Conservation (phyloP, 2,888 invertebrate species). For the Coenonympha glycerion region DNA sequence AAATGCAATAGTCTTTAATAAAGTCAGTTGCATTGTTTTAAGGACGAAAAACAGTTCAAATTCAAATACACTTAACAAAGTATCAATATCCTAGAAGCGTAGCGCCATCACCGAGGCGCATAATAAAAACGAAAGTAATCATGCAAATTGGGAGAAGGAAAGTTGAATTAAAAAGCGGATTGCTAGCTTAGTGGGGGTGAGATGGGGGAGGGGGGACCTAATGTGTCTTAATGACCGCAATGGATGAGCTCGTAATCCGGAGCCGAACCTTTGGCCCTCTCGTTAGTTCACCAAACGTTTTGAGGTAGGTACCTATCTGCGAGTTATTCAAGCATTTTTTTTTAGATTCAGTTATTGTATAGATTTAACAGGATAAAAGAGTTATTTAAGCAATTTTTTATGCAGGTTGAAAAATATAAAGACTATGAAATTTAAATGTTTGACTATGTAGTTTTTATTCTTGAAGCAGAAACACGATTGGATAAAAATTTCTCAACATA, state of each 20-base stretch:
- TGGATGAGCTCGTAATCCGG: constrained; percentile 67
- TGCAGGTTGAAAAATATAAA: no score
- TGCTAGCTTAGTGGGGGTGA: constrained; percentile 36
- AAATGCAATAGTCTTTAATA: no score
- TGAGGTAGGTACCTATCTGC: not conserved
- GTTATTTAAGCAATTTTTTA: no score
- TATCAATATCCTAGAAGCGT: constrained; percentile 27
- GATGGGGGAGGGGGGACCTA: constrained; percentile 45
- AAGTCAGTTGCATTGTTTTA: not conserved
- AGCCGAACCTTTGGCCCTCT: constrained; percentile 52
- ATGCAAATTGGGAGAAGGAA: constrained; percentile 73
- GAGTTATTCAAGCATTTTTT: no score
- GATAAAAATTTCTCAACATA: no score
- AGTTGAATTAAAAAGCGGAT: constrained; percentile 75
- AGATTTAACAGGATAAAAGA: no score
- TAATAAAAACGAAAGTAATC: constrained; percentile 76
- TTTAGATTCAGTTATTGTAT: no score
- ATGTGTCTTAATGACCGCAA: constrained; percentile 76
- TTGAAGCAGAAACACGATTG: no score
- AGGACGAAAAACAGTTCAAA: not conserved
- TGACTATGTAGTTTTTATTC: no score
- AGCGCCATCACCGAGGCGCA: constrained; percentile 48
- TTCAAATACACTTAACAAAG: constrained; percentile 21
- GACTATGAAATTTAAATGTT: no score
- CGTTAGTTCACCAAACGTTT: constrained; percentile 34